These are phyloP conservation scores for Pipistrellus pygmaeus DNA, from an alignment of 2,797 vertebrate genomes.

Conservation along the genomic window DNA sequence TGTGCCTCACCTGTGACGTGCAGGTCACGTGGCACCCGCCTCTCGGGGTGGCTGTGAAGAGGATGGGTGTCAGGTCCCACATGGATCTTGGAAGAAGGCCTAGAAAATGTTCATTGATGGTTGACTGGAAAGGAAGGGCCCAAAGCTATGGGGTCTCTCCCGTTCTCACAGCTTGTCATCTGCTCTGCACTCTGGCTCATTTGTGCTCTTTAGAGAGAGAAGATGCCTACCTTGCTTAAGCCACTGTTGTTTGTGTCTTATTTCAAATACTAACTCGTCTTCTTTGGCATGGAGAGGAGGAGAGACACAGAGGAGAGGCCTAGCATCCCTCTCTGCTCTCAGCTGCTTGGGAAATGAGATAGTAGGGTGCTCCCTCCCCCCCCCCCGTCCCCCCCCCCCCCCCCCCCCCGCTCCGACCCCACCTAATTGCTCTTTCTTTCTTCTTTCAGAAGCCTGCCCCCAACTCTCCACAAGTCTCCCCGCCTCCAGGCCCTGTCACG, in stretches of 20 bases:
- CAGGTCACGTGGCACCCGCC: accelerated
- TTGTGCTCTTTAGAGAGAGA: too few species aligned
- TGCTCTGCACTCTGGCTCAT: not conserved
- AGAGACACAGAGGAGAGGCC: not conserved
- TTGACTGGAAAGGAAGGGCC: not conserved
- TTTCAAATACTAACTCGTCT: too few species aligned
- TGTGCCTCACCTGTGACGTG: not conserved
- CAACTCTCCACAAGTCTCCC: not conserved
- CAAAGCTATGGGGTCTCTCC: not conserved
- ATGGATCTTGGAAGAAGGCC: not conserved
- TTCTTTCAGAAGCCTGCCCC: conserved; percentile 63
- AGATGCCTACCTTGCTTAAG: too few species aligned
- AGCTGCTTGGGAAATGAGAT: not conserved
- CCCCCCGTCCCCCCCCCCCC: not conserved
- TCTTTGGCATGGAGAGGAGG: not conserved
- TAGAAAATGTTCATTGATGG: too few species aligned
- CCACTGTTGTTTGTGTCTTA: too few species aligned
- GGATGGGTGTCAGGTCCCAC: not conserved
- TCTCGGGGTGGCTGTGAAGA: too few species aligned
- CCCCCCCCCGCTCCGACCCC: too few species aligned
- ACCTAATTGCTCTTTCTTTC: not conserved
- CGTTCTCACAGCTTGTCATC: not conserved
- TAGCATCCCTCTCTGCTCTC: not conserved
- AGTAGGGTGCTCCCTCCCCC: accelerated
- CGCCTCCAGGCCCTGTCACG: not conserved